Conservation (phyloP, 2,113 vertebrate genomes). For the Hippocampus abdominalis region DNA sequence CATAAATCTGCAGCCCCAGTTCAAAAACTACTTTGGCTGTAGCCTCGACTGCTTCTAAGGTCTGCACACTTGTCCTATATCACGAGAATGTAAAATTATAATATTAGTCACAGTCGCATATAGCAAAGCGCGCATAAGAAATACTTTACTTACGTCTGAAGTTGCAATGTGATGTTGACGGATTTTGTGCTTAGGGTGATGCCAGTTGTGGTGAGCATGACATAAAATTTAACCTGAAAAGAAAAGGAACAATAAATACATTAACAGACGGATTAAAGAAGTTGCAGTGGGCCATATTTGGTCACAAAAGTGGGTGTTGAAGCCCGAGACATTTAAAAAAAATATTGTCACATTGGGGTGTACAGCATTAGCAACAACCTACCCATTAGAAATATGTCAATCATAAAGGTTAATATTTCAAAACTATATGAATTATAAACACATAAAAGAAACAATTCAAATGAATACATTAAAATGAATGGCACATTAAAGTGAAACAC, state of each 20-base stretch:
- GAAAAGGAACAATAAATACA: conserved; percentile 5
- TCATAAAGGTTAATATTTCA: no score
- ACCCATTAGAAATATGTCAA: no score
- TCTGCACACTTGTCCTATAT: conserved; percentile 86
- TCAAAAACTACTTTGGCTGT: conserved; percentile 86
- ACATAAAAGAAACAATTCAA: no score
- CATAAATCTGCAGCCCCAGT: conserved; percentile 80
- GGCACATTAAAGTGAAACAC: no score
- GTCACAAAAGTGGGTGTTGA: no score
- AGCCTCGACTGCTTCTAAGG: conserved; percentile 73
- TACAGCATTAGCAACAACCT: no score
- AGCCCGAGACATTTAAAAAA: no score
- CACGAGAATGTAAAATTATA: conserved; percentile 6
- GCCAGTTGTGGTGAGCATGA: conserved; percentile 80
- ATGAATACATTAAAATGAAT: not conserved
- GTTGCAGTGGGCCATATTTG: no score
- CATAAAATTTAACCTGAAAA: conserved; percentile 81
- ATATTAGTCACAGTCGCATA: not conserved
- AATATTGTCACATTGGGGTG: no score
- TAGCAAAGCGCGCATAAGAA: not conserved
- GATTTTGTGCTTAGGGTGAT: conserved; percentile 80
- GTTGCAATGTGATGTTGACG: conserved; percentile 78
- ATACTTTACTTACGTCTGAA: conserved; percentile 81
- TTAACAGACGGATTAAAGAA: no score
- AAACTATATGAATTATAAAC: no score